phyloP scores from a whole-genome alignment of 2,113 vertebrate species.

The Mormyrus iriodes region DNA sequence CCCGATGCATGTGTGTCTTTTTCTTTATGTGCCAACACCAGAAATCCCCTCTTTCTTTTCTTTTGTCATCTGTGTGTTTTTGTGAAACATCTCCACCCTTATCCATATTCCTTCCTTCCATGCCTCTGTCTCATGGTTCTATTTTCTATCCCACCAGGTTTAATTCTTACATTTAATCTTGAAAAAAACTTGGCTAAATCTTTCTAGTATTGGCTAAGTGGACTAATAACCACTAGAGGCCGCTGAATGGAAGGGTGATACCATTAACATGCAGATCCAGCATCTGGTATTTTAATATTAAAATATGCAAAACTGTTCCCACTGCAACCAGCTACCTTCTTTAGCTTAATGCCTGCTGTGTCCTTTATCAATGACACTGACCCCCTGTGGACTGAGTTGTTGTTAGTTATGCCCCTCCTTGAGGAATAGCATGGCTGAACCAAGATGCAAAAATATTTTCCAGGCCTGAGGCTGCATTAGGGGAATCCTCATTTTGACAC shows the following conservation, averaged over 20 bases:
- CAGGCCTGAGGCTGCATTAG: background rate
- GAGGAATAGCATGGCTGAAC: background rate
- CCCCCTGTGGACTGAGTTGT: background rate
- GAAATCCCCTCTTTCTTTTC: background rate
- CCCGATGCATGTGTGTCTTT: background rate
- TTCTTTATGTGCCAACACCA: too few relatives aligned
- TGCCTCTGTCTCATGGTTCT: background rate
- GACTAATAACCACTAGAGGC: background rate
- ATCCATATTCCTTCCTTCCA: background rate
- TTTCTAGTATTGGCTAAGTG: background rate
- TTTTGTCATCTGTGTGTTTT: background rate
- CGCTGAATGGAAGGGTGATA: background rate
- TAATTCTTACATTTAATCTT: background rate
- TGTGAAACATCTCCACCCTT: background rate
- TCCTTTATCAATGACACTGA: constrained; percentile 10
- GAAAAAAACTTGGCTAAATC: background rate
- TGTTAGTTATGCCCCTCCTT: background rate
- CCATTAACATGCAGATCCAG: background rate
- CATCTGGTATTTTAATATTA: background rate
- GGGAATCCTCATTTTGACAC: background rate
- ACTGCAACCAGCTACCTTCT: background rate
- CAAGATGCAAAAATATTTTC: constrained; percentile 9
- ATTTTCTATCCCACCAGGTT: background rate
- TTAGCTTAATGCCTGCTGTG: background rate
- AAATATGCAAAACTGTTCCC: background rate